A percentile compares a stretch with the other conserved stretches of the same genome.
Evolutionary conservation across 2,888 invertebrate species (phyloP).

Genomic region (Hirtodrosophila cameraria): DNA sequence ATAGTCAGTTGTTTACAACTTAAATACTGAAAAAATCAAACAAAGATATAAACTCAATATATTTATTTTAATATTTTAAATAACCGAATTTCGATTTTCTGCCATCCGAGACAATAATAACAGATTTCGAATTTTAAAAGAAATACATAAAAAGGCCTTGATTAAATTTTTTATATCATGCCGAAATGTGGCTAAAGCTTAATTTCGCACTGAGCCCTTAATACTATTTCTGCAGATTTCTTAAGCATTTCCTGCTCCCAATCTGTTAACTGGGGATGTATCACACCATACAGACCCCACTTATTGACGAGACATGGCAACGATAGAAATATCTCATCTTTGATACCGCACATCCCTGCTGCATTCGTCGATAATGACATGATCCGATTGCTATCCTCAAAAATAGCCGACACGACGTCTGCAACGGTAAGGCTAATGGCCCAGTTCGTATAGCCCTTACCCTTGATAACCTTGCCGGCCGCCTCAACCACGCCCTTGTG

Average conservation of each 20-base stretch:
- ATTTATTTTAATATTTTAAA: no score
- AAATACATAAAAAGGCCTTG: not conserved
- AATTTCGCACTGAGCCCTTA: slow-evolving; percentile 40
- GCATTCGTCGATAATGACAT: slow-evolving; percentile 89
- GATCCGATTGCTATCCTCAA: slow-evolving; percentile 88
- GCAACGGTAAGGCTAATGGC: slow-evolving; percentile 91
- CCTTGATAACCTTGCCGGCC: slow-evolving; percentile 90
- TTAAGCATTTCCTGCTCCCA: slow-evolving; percentile 86
- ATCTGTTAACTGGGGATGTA: slow-evolving; percentile 88
- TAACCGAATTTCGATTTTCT: no score
- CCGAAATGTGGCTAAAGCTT: slow-evolving; percentile 10
- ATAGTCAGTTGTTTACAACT: no score
- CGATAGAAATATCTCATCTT: slow-evolving; percentile 92
- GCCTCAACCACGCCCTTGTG: slow-evolving; percentile 91
- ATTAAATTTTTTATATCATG: no score
- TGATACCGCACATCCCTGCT: slow-evolving; percentile 87
- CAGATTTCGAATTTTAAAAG: no score
- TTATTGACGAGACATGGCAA: slow-evolving; percentile 90
- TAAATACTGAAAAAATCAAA: no score
- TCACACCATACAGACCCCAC: slow-evolving; percentile 88
- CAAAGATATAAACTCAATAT: no score
- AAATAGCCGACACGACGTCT: slow-evolving; percentile 87
- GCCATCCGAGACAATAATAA: no score
- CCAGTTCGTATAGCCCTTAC: slow-evolving; percentile 94
- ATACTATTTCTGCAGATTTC: slow-evolving; percentile 87